Conservation (phyloP, 2,113 vertebrate genomes). For the Pachycephala philippinensis region DNA sequence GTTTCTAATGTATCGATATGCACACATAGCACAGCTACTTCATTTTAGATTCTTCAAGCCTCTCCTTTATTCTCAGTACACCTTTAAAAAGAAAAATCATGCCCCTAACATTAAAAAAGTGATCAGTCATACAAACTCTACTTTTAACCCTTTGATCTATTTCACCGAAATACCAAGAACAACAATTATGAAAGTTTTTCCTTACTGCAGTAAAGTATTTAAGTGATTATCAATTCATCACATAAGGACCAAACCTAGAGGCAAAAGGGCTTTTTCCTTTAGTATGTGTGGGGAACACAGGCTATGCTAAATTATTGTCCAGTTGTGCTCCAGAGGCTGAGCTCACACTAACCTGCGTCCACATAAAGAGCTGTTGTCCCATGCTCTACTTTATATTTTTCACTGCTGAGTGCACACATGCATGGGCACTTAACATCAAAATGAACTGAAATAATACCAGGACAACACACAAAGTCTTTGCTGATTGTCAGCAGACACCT, state of each 20-base stretch:
- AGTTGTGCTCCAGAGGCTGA: slow-evolving; percentile 19
- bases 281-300: background rate
- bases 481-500: background rate
- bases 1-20: background rate
- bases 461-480: background rate
- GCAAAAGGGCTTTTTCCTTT: background rate
- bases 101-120: background rate
- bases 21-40: slow-evolving; percentile 1
- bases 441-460: background rate
- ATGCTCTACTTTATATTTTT: background rate
- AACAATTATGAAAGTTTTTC: background rate
- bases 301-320: background rate
- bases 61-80: background rate
- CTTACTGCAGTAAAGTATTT: background rate
- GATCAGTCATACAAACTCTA: background rate
- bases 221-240: background rate
- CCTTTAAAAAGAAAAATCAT: background rate
- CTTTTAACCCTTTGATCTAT: background rate
- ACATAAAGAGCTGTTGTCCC: background rate
- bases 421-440: background rate
- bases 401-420: background rate
- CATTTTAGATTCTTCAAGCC: background rate
- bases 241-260: background rate
- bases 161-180: background rate
- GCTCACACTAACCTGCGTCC: background rate